These are phyloP conservation scores for Branchellion lobata DNA, from an alignment of 2,888 invertebrate species.

Conservation along the genomic window DNA sequence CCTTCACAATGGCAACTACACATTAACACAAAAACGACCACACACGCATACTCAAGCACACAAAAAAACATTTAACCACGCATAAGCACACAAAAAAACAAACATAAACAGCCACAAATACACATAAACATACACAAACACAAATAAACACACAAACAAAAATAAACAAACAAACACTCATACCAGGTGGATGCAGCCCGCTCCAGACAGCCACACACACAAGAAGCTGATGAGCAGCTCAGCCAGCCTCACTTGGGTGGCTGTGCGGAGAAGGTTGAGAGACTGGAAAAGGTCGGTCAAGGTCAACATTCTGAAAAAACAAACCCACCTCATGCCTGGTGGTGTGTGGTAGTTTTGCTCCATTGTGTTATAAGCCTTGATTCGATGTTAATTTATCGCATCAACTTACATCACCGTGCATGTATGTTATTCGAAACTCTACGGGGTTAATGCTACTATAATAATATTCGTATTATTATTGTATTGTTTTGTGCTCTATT, in stretches of 20 bases:
- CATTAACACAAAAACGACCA: too few species aligned
- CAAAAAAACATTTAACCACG: not conserved
- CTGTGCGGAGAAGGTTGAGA: slow-evolving; percentile 16
- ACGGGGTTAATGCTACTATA: too few species aligned
- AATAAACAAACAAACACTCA: too few species aligned
- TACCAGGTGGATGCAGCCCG: slow-evolving; percentile 36
- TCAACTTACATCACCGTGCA: not conserved
- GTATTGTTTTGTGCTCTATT: too few species aligned
- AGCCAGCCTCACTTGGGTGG: slow-evolving; percentile 18
- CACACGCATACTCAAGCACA: too few species aligned
- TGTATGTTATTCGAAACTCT: too few species aligned
- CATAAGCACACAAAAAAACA: too few species aligned
- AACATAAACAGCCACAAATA: not conserved
- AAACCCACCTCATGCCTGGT: slow-evolving; percentile 27
- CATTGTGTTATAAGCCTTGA: not conserved
- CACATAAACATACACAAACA: not conserved
- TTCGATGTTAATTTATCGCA: not conserved
- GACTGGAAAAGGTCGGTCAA: slow-evolving; percentile 27
- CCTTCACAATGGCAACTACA: too few species aligned
- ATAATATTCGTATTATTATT: too few species aligned
- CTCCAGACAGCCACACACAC: slow-evolving; percentile 23
- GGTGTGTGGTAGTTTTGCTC: too few species aligned
- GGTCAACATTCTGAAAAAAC: slow-evolving; percentile 22
- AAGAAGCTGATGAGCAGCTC: slow-evolving; percentile 19
- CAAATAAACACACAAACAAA: not conserved